Evolutionary conservation across 2,797 vertebrate species (phyloP).

Genomic region (Oreochromis grahami): DNA sequence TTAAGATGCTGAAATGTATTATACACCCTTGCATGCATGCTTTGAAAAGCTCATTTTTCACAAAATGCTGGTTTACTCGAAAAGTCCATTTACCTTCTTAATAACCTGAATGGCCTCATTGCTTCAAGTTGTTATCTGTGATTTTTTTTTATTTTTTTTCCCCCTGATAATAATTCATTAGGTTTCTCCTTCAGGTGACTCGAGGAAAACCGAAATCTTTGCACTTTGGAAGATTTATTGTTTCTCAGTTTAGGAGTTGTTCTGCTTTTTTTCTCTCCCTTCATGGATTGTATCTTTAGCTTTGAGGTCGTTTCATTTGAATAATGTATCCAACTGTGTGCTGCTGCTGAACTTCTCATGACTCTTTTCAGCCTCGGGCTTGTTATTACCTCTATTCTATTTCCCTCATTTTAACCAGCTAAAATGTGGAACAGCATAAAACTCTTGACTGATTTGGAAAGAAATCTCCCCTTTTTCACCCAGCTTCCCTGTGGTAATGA

Average conservation of each 20-base stretch:
- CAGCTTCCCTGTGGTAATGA: not conserved
- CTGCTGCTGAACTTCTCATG: not conserved
- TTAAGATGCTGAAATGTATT: not conserved
- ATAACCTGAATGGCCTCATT: not conserved
- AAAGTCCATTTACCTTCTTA: not conserved
- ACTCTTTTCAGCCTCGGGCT: not conserved
- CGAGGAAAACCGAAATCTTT: not conserved
- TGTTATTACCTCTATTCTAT: not conserved
- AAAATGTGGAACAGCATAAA: not conserved
- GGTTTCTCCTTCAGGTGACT: conserved; percentile 3
- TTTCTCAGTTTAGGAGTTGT: not conserved
- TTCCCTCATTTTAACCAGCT: not conserved
- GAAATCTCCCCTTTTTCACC: not conserved
- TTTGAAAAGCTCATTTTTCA: not conserved
- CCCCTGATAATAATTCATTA: not conserved
- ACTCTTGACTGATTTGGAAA: not conserved
- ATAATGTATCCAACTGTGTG: not conserved
- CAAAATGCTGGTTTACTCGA: not conserved
- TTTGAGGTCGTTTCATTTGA: not conserved
- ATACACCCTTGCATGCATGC: not conserved
- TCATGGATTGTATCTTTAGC: not conserved
- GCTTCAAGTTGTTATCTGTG: not conserved
- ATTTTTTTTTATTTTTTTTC: not conserved
- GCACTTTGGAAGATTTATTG: not conserved
- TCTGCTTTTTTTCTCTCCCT: not conserved